phyloP scores from a whole-genome alignment of 2,797 vertebrate species.

The Pteropus rufus region DNA sequence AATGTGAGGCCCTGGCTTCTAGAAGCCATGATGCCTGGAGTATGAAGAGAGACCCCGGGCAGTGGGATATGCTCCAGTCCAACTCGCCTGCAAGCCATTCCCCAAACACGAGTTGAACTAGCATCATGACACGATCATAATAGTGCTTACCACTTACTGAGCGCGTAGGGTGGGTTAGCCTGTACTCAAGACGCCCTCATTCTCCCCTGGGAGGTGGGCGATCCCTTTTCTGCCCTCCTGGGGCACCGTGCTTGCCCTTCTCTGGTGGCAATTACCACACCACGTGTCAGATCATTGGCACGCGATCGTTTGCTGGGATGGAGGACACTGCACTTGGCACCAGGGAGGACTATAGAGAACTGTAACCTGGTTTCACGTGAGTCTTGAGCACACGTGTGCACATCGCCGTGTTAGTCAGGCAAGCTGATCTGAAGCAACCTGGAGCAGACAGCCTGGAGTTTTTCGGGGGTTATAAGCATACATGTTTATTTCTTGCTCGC shows the following conservation, averaged over 20 bases:
- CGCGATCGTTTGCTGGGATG: accelerated
- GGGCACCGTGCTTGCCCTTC: background rate
- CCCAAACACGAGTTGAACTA: background rate
- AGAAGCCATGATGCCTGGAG: accelerated
- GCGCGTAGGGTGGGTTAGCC: accelerated
- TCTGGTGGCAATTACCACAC: background rate
- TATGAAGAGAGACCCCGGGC: background rate
- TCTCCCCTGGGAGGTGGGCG: background rate
- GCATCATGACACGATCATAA: background rate
- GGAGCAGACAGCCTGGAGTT: background rate
- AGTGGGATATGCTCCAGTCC: background rate
- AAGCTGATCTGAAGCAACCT: background rate
- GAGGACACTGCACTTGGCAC: background rate
- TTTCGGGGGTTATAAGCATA: background rate
- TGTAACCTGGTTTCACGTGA: background rate
- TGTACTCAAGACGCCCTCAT: background rate
- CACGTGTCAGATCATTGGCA: accelerated
- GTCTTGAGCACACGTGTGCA: accelerated
- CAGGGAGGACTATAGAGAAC: no score
- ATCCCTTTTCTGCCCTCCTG: background rate
- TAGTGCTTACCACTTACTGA: accelerated
- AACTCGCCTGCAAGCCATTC: background rate
- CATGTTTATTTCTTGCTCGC: background rate
- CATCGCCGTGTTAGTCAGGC: background rate
- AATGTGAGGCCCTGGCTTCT: background rate